Base-by-base conservation (phyloP, 2,113 vertebrate genomes). In the Anarrhichthys ocellatus region DNA sequence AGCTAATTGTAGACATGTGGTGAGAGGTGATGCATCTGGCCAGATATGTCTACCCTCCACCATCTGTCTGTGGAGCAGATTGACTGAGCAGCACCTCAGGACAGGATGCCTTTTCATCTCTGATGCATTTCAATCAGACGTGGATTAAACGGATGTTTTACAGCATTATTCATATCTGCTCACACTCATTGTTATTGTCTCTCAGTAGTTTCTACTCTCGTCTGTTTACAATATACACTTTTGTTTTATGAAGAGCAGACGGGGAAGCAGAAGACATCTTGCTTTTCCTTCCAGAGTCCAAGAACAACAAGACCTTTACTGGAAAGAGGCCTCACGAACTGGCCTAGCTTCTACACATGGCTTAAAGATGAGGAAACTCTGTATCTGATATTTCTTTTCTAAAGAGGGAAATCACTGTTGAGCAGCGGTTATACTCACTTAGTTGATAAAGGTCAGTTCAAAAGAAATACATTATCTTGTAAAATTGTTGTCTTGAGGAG, bases 231-330 rank as follows among this genome's bases (percentile, higher is more conserved):
- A 76, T 66, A 34, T 9, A 76, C 14, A 17, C 14, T 58, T 67
- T 74, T 67, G 59, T 84, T 87, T 89, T 66, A 54, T 83, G 38
- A 36, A 80, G 22, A 56, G 80, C 72, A 46, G 40, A 44, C 54
- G 32, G 18, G 15, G 66, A 66, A 36, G 67, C 67, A 36, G 67
- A 34, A 44, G 32, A 17, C 44, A 75, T 78, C 67, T 83, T 67
- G 58, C 54, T 65, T 81, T 80, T 84, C 65, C 27, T 27, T 64
- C 9, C 27, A 32, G 46, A 76, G 68, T 90, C 88, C 89, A 89
- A 83, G 81, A 92, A 86, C 89, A 92, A 88, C 90, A 88, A 56
- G 20, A 63, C 38, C 32, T 64, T 90, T 86, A 71, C 73, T 78
- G 81, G 79, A 87, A 92, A 42, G 22, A 50, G 54, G 10, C 42